Evolutionary conservation across 2,113 vertebrate species (phyloP).

Genomic region (Dasyornis broadbenti): DNA sequence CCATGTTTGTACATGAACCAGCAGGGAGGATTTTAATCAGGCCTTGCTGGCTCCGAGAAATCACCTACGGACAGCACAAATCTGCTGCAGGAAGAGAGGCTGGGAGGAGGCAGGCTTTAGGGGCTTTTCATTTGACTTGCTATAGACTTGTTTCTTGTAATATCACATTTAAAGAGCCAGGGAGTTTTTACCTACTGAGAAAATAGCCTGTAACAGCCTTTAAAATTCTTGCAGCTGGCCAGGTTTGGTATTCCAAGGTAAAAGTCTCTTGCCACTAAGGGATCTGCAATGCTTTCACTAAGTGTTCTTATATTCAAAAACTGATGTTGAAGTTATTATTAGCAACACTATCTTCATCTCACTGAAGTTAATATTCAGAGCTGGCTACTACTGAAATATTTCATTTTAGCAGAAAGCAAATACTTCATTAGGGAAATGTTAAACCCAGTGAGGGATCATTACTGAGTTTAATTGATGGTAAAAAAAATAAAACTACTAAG

Average conservation of each 20-base stretch:
- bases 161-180: slow-evolving; percentile 44
- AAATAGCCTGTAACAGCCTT: slow-evolving; percentile 42
- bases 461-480: background rate
- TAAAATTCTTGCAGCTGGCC: slow-evolving; percentile 38
- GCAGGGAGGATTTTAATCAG: slow-evolving; percentile 63
- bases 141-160: slow-evolving; percentile 34
- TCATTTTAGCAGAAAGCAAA: slow-evolving; percentile 2
- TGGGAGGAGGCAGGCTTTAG: background rate
- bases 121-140: slow-evolving; percentile 26
- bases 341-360: background rate
- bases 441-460: background rate
- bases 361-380: background rate
- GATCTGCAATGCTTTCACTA: background rate
- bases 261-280: background rate
- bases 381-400: background rate
- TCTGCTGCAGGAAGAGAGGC: slow-evolving; percentile 20
- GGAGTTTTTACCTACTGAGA: slow-evolving; percentile 33
- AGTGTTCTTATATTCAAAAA: background rate
- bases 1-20: background rate
- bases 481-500: background rate
- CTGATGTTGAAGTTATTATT: background rate
- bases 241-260: slow-evolving; percentile 11
- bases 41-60: slow-evolving; percentile 32
- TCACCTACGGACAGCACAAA: background rate
- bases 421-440: slow-evolving; percentile 5